Conservation (phyloP, 2,797 vertebrate genomes). For the Crypturellus tataupa region DNA sequence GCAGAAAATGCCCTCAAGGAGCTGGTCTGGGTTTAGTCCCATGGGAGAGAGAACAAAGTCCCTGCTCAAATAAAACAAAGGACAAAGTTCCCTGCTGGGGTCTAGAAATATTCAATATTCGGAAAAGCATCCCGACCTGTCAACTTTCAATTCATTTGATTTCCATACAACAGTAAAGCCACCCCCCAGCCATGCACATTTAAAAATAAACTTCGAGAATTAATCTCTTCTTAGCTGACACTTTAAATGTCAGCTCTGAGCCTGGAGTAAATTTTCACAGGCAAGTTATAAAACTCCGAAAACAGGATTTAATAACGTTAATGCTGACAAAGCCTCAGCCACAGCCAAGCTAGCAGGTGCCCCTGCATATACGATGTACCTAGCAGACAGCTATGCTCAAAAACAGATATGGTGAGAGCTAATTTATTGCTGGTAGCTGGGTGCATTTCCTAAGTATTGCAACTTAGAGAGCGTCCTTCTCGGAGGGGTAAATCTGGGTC, state of each 20-base stretch:
- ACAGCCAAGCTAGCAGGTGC: not conserved
- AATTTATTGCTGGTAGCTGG: conserved; percentile 32
- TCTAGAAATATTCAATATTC: not conserved
- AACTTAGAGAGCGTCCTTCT: not conserved
- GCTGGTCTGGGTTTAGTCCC: not conserved
- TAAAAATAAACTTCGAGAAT: conserved; percentile 23
- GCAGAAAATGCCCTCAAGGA: not conserved
- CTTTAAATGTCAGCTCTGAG: conserved; percentile 65
- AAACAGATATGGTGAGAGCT: not conserved
- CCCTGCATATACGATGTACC: not conserved
- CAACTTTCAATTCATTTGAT: conserved; percentile 11
- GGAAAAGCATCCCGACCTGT: not conserved
- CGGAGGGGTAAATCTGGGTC: not conserved
- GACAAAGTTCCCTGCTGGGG: not conserved
- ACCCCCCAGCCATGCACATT: not conserved
- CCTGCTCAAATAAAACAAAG: conserved; percentile 2
- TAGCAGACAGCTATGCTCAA: not conserved
- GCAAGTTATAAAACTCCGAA: conserved; percentile 51
- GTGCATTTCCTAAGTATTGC: not conserved
- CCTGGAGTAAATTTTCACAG: conserved; percentile 56
- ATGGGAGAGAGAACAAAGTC: not conserved
- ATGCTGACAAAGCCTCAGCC: conserved; percentile 49
- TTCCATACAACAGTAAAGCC: conserved; percentile 24
- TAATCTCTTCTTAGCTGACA: conserved; percentile 53
- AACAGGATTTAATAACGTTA: conserved; percentile 63